phyloP scores from a whole-genome alignment of 2,888 invertebrate species.

The Schizaphis graminum region DNA sequence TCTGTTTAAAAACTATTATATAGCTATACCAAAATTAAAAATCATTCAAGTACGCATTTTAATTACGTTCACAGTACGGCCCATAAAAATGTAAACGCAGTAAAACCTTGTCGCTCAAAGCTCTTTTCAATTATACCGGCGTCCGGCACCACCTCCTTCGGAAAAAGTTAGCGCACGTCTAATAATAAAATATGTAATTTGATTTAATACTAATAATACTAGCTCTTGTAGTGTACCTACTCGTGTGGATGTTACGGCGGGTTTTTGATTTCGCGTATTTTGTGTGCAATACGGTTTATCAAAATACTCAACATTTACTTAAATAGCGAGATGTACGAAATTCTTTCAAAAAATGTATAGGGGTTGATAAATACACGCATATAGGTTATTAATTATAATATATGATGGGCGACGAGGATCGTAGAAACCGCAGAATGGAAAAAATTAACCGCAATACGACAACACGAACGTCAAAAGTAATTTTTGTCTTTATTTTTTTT shows the following conservation, averaged over 20 bases:
- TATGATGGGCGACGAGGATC: neutral
- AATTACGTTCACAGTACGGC: neutral
- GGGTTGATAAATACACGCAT: neutral
- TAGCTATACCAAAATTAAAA: neutral
- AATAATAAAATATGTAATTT: neutral
- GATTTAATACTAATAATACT: neutral
- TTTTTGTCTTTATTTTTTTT: neutral
- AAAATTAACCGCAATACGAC: conserved; percentile 8
- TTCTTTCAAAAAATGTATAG: neutral
- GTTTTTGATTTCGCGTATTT: neutral
- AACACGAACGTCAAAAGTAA: conserved; percentile 1
- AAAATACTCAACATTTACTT: neutral
- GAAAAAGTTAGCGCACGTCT: neutral
- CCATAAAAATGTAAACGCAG: neutral
- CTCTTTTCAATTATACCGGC: neutral
- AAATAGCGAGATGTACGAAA: neutral
- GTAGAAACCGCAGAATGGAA: neutral
- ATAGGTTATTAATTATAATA: neutral
- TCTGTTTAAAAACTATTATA: neutral
- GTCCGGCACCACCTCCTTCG: neutral
- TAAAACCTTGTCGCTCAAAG: neutral
- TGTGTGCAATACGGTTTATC: neutral
- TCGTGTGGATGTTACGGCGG: neutral
- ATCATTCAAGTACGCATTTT: neutral
- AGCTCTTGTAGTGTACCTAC: neutral